phyloP scores from a whole-genome alignment of 2,113 vertebrate genomes.

The Centrocercus urophasianus region DNA sequence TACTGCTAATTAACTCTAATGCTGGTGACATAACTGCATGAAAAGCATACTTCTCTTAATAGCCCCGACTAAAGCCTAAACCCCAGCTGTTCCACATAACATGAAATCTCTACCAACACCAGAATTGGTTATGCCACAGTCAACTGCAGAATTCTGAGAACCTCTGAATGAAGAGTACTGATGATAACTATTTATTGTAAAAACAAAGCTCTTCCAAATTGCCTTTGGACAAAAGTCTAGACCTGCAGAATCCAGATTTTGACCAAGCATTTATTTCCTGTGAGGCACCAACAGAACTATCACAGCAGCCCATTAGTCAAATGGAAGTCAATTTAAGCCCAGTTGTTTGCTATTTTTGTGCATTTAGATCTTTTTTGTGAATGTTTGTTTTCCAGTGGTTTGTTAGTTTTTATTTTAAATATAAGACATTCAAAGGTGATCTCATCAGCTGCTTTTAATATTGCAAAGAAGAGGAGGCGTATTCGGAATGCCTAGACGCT shows the following conservation, averaged over 20 bases:
- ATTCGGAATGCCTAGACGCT: neutral
- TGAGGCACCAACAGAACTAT: neutral
- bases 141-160: neutral
- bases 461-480: neutral
- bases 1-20: fast-evolving
- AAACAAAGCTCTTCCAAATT: neutral
- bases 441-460: neutral
- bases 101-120: neutral
- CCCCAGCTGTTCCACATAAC: neutral
- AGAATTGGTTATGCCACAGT: neutral
- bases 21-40: neutral
- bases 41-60: neutral
- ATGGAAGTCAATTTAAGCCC: neutral
- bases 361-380: neutral
- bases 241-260: neutral
- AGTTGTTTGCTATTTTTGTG: neutral
- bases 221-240: neutral
- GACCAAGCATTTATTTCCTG: neutral
- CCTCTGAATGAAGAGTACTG: neutral
- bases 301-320: neutral
- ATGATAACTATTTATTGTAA: neutral
- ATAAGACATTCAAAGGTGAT: neutral
- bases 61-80: neutral
- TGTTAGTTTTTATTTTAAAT: neutral
- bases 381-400: neutral